Percentiles rank a stretch among this genome's conserved stretches.
Conservation (phyloP, 2,113 vertebrate species). For the Etia nguti region DNA sequence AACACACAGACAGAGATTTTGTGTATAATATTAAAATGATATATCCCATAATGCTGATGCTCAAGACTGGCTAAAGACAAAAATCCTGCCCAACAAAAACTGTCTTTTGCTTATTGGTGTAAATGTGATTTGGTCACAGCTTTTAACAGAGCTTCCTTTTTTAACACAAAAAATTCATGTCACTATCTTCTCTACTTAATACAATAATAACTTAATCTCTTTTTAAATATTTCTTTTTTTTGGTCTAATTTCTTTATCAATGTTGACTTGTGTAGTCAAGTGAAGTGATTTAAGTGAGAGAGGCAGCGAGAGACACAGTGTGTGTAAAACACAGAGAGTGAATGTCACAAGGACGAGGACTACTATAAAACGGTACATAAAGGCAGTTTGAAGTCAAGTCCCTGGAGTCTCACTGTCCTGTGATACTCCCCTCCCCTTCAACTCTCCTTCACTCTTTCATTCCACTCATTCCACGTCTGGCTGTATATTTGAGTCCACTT, state of each 20-base stretch:
- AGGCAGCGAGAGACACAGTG: background rate
- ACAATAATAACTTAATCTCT: background rate
- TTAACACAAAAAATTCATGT: background rate
- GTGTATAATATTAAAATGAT: background rate
- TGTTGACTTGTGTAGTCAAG: background rate
- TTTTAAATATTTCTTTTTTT: background rate
- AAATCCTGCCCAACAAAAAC: background rate
- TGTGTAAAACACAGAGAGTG: background rate
- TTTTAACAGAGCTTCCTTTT: background rate
- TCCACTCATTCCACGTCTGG: background rate
- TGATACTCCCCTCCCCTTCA: conserved; percentile 5
- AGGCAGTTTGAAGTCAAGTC: conserved; percentile 14
- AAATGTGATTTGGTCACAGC: background rate
- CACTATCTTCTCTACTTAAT: background rate
- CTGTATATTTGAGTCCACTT: background rate
- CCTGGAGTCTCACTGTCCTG: background rate
- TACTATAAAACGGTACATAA: conserved; percentile 30
- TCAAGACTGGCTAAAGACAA: background rate
- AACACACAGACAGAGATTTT: background rate
- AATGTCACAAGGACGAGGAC: background rate
- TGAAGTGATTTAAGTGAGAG: background rate
- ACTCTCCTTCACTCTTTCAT: background rate
- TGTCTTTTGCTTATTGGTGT: background rate
- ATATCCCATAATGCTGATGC: background rate
- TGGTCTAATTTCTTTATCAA: background rate